Percentiles rank a stretch among this genome's conserved stretches.
These are phyloP conservation scores for Schizopygopsis malacanthus DNA, from an alignment of 2,797 vertebrate species.

Conservation along the genomic window DNA sequence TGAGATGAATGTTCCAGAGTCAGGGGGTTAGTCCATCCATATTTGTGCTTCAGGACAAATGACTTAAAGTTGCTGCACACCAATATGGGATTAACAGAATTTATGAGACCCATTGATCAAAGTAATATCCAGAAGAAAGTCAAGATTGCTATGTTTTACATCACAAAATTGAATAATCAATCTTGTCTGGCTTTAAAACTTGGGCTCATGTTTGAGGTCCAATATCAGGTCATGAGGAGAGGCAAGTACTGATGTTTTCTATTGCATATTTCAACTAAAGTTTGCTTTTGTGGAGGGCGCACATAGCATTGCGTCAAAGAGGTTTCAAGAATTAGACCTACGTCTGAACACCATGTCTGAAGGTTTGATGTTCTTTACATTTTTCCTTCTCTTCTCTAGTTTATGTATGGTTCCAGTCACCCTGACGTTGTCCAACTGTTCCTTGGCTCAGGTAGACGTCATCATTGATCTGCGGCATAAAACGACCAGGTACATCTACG, in stretches of 20 bases:
- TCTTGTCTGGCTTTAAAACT: conserved; percentile 1
- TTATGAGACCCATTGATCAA: conserved; percentile 10
- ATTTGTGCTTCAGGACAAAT: conserved; percentile 19
- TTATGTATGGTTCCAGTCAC: conserved; percentile 94
- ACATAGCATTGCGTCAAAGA: background rate
- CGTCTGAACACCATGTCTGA: no score
- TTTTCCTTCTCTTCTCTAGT: conserved; percentile 70
- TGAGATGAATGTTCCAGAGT: conserved; percentile 9
- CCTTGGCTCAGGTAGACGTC: conserved; percentile 89
- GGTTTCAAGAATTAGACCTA: background rate
- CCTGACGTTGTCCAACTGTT: conserved; percentile 92
- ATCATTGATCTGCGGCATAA: conserved; percentile 92
- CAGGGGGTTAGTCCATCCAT: background rate
- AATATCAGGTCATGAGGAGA: background rate
- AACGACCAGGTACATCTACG: conserved; percentile 81
- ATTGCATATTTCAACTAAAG: background rate
- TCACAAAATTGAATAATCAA: background rate
- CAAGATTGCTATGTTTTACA: background rate
- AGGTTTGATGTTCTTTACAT: background rate
- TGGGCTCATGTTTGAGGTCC: background rate
- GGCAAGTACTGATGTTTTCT: background rate
- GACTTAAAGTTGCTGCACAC: background rate
- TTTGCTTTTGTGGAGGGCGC: background rate
- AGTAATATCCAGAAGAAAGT: conserved; percentile 12
- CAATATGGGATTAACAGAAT: conserved; percentile 21